phyloP scores from a whole-genome alignment of 92 coral and sea anemone species.

The Heliopora coerulea region DNA sequence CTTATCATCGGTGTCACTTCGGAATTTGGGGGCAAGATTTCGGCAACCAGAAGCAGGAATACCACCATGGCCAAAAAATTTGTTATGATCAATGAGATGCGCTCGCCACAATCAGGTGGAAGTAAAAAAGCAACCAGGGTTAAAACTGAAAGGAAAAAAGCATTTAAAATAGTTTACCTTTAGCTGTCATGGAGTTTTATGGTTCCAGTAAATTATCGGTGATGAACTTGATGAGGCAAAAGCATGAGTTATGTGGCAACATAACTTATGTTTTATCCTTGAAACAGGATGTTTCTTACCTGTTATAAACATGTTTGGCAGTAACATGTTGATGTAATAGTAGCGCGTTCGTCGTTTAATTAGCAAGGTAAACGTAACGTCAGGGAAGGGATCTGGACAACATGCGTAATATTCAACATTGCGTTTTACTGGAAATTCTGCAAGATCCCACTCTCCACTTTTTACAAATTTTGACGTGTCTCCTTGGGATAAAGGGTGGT shows the following conservation, averaged over 20 bases:
- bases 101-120: constrained; percentile 85
- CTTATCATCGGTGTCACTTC: constrained; percentile 87
- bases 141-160: constrained; percentile 50
- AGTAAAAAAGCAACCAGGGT: constrained; percentile 81
- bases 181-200: too few species aligned
- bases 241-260: neutral
- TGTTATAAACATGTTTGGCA: constrained; percentile 86
- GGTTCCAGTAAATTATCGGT: too few species aligned
- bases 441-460: constrained; percentile 87
- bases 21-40: constrained; percentile 82
- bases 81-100: constrained; percentile 82
- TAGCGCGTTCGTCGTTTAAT: constrained; percentile 74
- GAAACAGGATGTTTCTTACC: too few species aligned
- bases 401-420: constrained; percentile 60
- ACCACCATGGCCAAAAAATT: constrained; percentile 83
- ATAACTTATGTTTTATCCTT: too few species aligned
- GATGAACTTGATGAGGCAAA: too few species aligned
- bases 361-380: constrained; percentile 79
- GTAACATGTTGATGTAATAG: constrained; percentile 80
- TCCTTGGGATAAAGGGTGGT: constrained; percentile 38
- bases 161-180: too few species aligned
- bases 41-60: constrained; percentile 85
- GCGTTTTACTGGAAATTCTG: constrained; percentile 67
- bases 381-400: constrained; percentile 79
- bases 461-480: constrained; percentile 64